Evolutionary conservation across 2,888 invertebrate species (phyloP).

Genomic region (Parthenolecanium corni): DNA sequence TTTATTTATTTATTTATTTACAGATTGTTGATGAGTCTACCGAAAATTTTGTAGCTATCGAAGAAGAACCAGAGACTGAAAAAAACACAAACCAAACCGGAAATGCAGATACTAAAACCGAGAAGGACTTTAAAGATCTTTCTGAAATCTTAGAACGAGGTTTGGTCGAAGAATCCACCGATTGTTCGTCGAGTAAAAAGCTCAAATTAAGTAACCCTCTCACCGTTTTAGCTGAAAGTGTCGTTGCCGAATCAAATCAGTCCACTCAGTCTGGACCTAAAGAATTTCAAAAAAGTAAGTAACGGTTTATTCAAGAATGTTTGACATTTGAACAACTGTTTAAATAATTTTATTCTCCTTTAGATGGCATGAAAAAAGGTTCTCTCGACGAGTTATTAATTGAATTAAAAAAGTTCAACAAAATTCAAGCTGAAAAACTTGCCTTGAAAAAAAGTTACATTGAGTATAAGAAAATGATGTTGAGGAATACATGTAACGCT

Average conservation of each 20-base stretch:
- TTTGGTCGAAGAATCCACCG: too few species aligned
- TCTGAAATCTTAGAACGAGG: too few species aligned
- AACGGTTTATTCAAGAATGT: neutral
- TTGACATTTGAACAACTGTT: neutral
- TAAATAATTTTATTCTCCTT: neutral
- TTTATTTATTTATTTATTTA: neutral
- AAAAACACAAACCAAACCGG: too few species aligned
- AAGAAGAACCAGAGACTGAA: neutral
- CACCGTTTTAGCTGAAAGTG: too few species aligned
- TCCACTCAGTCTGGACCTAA: too few species aligned
- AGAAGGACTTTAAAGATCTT: neutral
- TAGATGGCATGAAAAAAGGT: neutral
- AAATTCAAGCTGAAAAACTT: slow-evolving; percentile 6
- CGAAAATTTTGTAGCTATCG: neutral
- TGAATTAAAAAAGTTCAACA: slow-evolving; percentile 8
- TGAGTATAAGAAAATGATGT: neutral
- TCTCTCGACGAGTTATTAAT: neutral
- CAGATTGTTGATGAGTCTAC: neutral
- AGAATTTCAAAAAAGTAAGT: neutral
- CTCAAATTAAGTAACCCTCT: too few species aligned
- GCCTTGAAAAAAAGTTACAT: neutral
- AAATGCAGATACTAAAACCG: too few species aligned
- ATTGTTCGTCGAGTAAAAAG: too few species aligned
- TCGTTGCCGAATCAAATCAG: too few species aligned
- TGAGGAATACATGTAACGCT: neutral